These are phyloP conservation scores for Amblyjoppa proteus DNA, from an alignment of 2,888 invertebrate species.

Conservation along the genomic window DNA sequence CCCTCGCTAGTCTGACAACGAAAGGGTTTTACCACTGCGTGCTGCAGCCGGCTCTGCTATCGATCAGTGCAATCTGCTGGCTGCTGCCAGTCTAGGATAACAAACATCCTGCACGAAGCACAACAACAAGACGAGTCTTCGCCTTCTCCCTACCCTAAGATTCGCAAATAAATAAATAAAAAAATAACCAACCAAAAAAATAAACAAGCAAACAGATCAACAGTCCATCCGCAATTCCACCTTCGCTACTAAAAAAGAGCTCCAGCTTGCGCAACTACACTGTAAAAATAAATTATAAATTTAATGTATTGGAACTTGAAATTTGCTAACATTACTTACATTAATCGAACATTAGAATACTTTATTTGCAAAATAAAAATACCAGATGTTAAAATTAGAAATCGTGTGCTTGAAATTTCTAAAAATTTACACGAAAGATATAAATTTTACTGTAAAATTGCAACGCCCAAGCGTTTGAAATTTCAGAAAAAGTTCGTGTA, in stretches of 20 bases:
- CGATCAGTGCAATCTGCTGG: background rate
- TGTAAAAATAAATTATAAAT: too few relatives aligned
- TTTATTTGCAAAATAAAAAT: too few relatives aligned
- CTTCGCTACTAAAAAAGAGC: background rate
- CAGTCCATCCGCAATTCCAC: background rate
- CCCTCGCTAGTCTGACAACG: background rate
- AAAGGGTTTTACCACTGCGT: conserved; percentile 10
- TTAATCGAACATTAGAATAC: too few relatives aligned
- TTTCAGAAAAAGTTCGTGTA: too few relatives aligned
- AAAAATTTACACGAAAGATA: too few relatives aligned
- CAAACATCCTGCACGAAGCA: background rate
- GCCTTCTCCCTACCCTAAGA: background rate
- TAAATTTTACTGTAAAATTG: too few relatives aligned
- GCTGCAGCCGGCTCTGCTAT: background rate
- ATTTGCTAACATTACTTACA: too few relatives aligned
- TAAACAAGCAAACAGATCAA: background rate
- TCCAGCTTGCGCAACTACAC: background rate
- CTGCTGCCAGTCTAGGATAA: background rate
- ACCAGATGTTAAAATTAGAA: too few relatives aligned
- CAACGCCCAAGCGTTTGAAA: too few relatives aligned
- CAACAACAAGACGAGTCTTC: background rate
- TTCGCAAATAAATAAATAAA: background rate
- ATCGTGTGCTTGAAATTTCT: background rate
- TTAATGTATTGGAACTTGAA: too few relatives aligned
- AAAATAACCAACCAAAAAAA: background rate